These are phyloP conservation scores for Glyphotaelius pellucidus DNA, from an alignment of 2,888 invertebrate species.

Conservation along the genomic window DNA sequence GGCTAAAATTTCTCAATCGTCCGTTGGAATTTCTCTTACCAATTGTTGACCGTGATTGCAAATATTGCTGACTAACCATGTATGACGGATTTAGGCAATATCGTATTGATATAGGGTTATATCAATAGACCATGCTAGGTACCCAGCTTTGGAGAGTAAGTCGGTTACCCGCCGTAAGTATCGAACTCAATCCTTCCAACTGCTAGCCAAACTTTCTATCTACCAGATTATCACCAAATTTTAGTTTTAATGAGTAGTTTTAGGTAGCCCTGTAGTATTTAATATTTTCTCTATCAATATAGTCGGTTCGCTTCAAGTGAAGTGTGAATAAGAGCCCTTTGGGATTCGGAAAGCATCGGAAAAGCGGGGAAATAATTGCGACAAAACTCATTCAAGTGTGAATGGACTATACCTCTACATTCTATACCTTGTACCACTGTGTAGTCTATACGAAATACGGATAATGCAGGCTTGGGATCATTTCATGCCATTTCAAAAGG, in stretches of 20 bases:
- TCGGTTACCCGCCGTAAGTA: too few relatives aligned
- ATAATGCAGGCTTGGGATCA: not conserved
- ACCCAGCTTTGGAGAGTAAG: too few relatives aligned
- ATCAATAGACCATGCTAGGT: too few relatives aligned
- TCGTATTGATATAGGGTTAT: too few relatives aligned
- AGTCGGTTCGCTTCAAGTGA: constrained; percentile 45
- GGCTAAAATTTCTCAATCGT: too few relatives aligned
- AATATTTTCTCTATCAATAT: constrained; percentile 37
- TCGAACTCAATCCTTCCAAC: too few relatives aligned
- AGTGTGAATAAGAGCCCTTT: constrained; percentile 49
- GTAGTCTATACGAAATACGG: not conserved
- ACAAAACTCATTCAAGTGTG: constrained; percentile 62
- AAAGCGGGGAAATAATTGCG: constrained; percentile 57
- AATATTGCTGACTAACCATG: too few relatives aligned
- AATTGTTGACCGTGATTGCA: too few relatives aligned
- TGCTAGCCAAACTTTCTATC: too few relatives aligned
- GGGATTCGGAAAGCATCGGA: constrained; percentile 56
- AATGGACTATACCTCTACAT: constrained; percentile 39
- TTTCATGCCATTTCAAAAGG: constrained; percentile 27
- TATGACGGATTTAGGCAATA: too few relatives aligned
- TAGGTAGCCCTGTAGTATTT: not conserved
- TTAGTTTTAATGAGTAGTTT: not conserved
- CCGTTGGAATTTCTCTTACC: too few relatives aligned
- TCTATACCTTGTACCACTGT: not conserved
- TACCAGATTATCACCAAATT: too few relatives aligned